Evolutionary conservation across 1,140 invertebrate genomes (phyloP), one percentile per base, ranked within the genome.

Genomic region (Gonioctena quinquepunctata): DNA sequence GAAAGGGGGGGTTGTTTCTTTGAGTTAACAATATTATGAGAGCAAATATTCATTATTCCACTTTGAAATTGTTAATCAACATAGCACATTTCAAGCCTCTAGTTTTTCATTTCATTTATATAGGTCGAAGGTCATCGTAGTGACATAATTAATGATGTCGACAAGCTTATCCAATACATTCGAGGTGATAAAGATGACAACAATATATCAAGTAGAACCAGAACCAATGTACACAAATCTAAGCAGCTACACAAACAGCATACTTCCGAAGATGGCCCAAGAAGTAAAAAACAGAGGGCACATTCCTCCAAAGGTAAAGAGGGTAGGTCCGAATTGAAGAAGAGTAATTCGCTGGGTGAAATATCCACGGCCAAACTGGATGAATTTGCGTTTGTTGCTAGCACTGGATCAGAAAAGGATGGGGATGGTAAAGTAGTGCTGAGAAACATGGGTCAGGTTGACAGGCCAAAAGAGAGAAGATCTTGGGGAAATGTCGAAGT

Each of bases 271-370:
- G 74, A 76, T 19, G 68, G 69, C 13, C 67, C 70, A 3, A 74
- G 66, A 56, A 66, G 71, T 60, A 74, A 56, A 74, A 64, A 68
- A 49, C 66, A 67, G 25, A 66, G 66, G 16, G 68, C 70, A 0
- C 71, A 72, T 27, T 70, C 71, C 1, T 67, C 66, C 33, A 74
- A 78, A 50, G 64, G 54, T 49, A 72, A 72, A 19, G 65, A 72
- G 18, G 27, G n/a, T 64, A 73, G 25, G 5, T 79, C 83, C 16
- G 81, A 86, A 48, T 76, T 89, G 42, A 87, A 90, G 78, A 89
- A 90, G 70, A 88, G 89, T 48, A 89, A 89, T 74, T 91, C 89
- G 8, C 80, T 92, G 28, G 91, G 92, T 81, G 91, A 92, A 81
- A 88, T 92, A 68, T 90, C 90, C 1, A 88, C 88, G 62, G 89